These are phyloP conservation scores for Idris sp. DNA, from an alignment of 1,140 invertebrate genomes.

Conservation along the genomic window DNA sequence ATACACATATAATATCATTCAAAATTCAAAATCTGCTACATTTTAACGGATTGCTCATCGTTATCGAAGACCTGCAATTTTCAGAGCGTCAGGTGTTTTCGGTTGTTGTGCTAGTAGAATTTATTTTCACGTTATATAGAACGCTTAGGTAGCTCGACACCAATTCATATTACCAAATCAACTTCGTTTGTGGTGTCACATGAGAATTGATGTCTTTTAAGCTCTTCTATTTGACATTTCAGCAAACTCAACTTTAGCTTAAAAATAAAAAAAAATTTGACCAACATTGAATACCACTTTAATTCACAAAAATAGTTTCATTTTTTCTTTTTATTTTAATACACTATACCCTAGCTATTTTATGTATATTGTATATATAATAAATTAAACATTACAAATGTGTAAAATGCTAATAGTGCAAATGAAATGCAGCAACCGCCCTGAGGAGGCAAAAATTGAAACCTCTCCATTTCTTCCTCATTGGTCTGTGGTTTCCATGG, in stretches of 20 bases:
- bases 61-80: constrained; percentile 18
- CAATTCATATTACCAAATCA: constrained; percentile 40
- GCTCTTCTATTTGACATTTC: constrained; percentile 33
- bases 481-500: constrained; percentile 77
- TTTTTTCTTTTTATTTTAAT: no score
- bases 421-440: constrained; percentile 34
- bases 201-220: constrained; percentile 31
- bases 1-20: no score
- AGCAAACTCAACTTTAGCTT: background rate
- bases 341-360: no score
- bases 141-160: constrained; percentile 44
- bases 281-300: no score
- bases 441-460: constrained; percentile 51
- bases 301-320: no score
- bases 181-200: constrained; percentile 27
- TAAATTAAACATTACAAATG: background rate
- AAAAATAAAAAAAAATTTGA: no score
- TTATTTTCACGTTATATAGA: constrained; percentile 44
- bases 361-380: no score
- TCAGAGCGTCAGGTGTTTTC: constrained; percentile 38
- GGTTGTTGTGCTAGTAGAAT: constrained; percentile 23
- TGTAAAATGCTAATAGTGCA: constrained; percentile 25
- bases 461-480: constrained; percentile 65
- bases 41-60: constrained; percentile 12
- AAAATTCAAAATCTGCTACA: no score